Conservation (phyloP, 2,113 vertebrate species). For the Sclerurus mexicanus region DNA sequence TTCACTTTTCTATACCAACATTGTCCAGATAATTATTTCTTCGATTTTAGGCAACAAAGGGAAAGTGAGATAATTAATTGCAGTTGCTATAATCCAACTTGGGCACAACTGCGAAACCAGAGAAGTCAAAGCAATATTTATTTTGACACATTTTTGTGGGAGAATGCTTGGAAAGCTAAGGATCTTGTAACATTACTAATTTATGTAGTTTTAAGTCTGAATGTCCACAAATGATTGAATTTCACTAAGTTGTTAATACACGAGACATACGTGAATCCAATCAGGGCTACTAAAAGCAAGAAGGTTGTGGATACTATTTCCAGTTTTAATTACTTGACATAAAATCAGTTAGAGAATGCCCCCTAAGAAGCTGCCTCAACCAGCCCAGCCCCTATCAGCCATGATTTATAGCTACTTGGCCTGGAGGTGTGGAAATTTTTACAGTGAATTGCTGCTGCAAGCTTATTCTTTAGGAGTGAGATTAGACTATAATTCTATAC, state of each 20-base stretch:
- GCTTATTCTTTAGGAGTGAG: not conserved
- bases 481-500: not conserved
- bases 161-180: slow-evolving; percentile 9
- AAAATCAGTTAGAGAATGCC: not conserved
- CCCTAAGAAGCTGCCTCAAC: not conserved
- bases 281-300: slow-evolving; percentile 6
- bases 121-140: slow-evolving; percentile 31
- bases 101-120: slow-evolving; percentile 1
- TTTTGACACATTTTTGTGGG: slow-evolving; percentile 20
- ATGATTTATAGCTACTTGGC: slow-evolving; percentile 12
- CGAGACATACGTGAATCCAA: not conserved
- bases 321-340: not conserved
- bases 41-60: not conserved
- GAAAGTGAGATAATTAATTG: slow-evolving; percentile 19
- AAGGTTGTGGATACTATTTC: not conserved
- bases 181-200: not conserved
- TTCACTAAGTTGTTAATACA: not conserved
- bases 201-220: not conserved
- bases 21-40: too few species aligned
- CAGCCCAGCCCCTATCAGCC: not conserved
- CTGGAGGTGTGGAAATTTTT: not conserved
- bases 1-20: too few species aligned
- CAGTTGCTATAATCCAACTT: not conserved
- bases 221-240: slow-evolving; percentile 4
- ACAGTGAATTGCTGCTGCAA: not conserved